phyloP scores from a whole-genome alignment of 2,113 vertebrate genomes.

The Rhizomys pruinosus region DNA sequence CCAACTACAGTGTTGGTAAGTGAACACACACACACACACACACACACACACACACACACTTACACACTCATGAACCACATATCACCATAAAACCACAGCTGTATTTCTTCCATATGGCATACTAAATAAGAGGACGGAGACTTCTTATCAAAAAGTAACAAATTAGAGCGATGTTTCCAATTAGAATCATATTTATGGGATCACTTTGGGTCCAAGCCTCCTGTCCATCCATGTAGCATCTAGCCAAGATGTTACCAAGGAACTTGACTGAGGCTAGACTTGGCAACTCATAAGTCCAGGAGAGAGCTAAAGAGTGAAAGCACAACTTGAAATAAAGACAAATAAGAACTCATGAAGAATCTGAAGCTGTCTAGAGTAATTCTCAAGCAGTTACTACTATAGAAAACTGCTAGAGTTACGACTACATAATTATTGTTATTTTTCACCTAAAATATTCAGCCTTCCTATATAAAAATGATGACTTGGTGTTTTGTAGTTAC shows the following conservation, averaged over 20 bases:
- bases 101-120: not conserved
- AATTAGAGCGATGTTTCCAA: not conserved
- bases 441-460: constrained; percentile 86
- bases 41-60: too few species aligned
- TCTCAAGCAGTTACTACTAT: not conserved
- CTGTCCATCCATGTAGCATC: not conserved
- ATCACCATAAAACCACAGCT: not conserved
- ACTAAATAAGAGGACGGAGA: not conserved
- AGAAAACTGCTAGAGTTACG: constrained; percentile 83
- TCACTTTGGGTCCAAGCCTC: constrained; percentile 19
- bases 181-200: not conserved
- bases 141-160: not conserved
- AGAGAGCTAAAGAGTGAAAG: constrained; percentile 80
- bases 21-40: not conserved
- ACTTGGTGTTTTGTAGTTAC: constrained; percentile 72
- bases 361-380: not conserved
- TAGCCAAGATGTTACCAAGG: constrained; percentile 53
- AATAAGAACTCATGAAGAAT: not conserved
- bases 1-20: not conserved
- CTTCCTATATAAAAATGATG: constrained; percentile 79
- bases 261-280: not conserved
- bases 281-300: constrained; percentile 84
- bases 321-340: not conserved
- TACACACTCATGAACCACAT: too few species aligned
- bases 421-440: constrained; percentile 80